Evolutionary conservation across 2,888 invertebrate genomes (phyloP).

Genomic region (Eupithecia pulchellata): DNA sequence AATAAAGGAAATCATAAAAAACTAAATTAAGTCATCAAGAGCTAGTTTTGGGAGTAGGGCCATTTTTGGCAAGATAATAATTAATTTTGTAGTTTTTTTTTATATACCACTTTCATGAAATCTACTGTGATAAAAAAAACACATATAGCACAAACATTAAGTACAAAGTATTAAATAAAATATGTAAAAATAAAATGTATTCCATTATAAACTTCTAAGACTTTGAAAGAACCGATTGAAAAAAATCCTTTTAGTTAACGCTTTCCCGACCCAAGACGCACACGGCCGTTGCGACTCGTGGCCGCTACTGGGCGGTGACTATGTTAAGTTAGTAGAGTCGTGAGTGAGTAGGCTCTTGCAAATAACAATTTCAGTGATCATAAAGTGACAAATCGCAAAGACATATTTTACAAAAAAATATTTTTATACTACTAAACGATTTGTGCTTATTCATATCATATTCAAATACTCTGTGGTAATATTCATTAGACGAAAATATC

Average conservation of each 20-base stretch:
- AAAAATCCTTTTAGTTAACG: too few relatives aligned
- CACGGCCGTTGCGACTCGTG: too few relatives aligned
- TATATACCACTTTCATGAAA: too few relatives aligned
- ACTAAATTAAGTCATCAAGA: not conserved
- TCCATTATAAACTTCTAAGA: not conserved
- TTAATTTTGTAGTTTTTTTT: too few relatives aligned
- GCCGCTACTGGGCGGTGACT: too few relatives aligned
- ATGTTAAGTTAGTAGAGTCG: too few relatives aligned
- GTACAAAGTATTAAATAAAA: not conserved
- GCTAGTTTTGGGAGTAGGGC: not conserved
- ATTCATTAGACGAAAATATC: not conserved
- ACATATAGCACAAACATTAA: too few relatives aligned
- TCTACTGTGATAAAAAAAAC: too few relatives aligned
- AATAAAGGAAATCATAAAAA: too few relatives aligned
- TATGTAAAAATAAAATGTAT: not conserved
- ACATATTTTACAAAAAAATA: not conserved
- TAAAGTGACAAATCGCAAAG: not conserved
- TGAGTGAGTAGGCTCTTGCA: not conserved
- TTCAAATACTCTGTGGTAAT: not conserved
- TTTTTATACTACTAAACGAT: not conserved
- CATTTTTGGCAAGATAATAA: not conserved
- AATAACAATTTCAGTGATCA: not conserved
- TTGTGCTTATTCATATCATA: not conserved
- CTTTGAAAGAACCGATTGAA: too few relatives aligned
- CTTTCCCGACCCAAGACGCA: too few relatives aligned